Base-by-base conservation (phyloP, 2,797 vertebrate genomes). In the Myotis vivesi region DNA sequence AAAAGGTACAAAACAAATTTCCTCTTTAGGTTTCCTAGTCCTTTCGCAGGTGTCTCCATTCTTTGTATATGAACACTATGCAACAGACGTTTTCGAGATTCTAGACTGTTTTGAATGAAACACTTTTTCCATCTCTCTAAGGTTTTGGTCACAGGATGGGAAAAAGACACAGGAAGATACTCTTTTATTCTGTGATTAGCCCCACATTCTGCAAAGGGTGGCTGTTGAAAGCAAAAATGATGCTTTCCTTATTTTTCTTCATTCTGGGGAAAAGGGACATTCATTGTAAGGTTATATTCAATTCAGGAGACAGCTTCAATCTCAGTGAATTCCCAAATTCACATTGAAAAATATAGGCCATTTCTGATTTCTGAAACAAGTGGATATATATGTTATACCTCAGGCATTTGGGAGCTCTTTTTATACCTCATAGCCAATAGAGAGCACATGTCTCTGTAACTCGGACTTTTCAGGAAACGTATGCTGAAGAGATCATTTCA, bases 351-450 rank as follows among this genome's bases (percentile, higher is more conserved):
- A 57, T 83, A 53, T 0, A 90, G 69, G 83, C 66, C 81, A 80
- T 51, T 93, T 96, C 66, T 86, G 28, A 92, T 86, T 93, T 64
- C 82, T 88, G 81, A 95, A 94, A 95, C 28, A 80, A 68, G 71
- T 55, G 36, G 44, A 44, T 64, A 28, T 36, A n/a, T 7, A 3
- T 53, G 25, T 51, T 12, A 81, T 77, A 92, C 82, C 89, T 96
- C 89, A 87, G 68, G 72, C 91, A 59, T 93, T 91, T 79, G 55
- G 75, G 68, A 93, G 66, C 83, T 89, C 89, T 80, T 90, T 93
- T 84, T 82, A 84, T 96, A 96, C 90, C 91, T 96, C 97, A 51
- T 30, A 88, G 77, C 51, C 75, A 91, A 19, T 33, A 77, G 53
- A 89, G 20, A 89, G 81, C 96, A 7, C 13, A 33, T 89, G 36